A percentile compares a stretch with the other conserved stretches of the same genome.
Conservation (phyloP, 1,140 invertebrate genomes). For the Halesus radiatus region DNA sequence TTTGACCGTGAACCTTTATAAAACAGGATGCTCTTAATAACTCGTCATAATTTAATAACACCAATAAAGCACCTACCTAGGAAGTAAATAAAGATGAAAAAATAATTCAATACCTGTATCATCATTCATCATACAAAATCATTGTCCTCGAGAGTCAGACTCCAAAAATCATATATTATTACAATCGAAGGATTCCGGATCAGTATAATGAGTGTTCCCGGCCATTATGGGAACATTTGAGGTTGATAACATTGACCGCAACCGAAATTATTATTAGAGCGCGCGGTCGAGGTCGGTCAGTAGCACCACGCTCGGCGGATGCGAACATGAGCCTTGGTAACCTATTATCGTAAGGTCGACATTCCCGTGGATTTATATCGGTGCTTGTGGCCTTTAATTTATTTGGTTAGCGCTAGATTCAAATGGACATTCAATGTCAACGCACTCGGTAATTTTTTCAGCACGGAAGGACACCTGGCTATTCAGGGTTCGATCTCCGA, state of each 20-base stretch:
- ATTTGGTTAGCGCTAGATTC: slow-evolving; percentile 12
- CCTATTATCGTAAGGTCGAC: slow-evolving; percentile 23
- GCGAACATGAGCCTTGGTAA: slow-evolving; percentile 38
- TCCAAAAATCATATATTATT: neutral
- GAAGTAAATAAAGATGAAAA: too few relatives aligned
- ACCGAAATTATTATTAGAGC: slow-evolving; percentile 36
- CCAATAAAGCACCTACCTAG: too few relatives aligned
- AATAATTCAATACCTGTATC: too few relatives aligned
- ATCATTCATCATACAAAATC: too few relatives aligned
- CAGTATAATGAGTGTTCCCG: neutral
- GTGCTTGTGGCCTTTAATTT: neutral
- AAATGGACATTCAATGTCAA: slow-evolving; percentile 35
- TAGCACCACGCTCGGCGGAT: slow-evolving; percentile 33
- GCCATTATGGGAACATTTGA: slow-evolving; percentile 8
- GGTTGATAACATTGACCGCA: slow-evolving; percentile 37
- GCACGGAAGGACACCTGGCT: neutral
- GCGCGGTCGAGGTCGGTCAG: slow-evolving; percentile 52
- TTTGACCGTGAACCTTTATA: too few relatives aligned
- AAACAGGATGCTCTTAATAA: too few relatives aligned
- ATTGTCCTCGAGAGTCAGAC: too few relatives aligned
- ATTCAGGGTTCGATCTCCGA: neutral
- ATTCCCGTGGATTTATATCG: neutral
- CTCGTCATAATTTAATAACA: too few relatives aligned
- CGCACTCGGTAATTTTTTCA: neutral
- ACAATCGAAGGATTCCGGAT: slow-evolving; percentile 14